Percentiles rank a stretch among this genome's conserved stretches.
Evolutionary conservation across 2,113 vertebrate species (phyloP).

Genomic region (Anguilla japonica): DNA sequence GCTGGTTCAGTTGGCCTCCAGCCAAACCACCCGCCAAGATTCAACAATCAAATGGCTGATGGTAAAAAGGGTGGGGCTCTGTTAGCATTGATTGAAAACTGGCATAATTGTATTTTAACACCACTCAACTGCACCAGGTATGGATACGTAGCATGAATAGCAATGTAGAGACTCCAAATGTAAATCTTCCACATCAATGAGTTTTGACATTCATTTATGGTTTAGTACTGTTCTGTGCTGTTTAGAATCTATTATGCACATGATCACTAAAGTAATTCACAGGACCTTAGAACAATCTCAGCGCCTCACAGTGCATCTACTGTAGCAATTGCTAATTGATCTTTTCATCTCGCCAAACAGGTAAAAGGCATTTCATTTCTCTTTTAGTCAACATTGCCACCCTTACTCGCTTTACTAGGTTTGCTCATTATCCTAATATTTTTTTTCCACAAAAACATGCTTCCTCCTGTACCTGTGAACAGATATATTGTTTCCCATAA

Average conservation of each 20-base stretch:
- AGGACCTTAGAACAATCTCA: background rate
- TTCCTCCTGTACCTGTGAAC: conserved; percentile 2
- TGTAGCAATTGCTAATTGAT: no score
- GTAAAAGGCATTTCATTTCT: background rate
- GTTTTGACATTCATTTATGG: background rate
- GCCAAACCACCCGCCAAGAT: background rate
- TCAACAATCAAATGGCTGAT: background rate
- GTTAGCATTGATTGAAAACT: background rate
- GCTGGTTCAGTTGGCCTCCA: background rate
- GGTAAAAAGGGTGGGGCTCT: background rate
- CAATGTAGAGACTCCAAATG: background rate
- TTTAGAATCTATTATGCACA: background rate
- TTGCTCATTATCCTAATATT: background rate
- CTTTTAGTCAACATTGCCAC: background rate
- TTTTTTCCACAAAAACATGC: background rate
- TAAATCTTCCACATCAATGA: background rate
- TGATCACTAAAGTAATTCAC: background rate
- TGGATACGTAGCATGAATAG: background rate
- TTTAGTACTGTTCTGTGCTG: background rate
- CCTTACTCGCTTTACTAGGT: background rate
- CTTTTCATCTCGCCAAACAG: background rate
- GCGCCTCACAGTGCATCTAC: background rate
- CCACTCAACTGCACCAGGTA: no score
- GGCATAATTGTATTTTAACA: no score
- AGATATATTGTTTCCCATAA: conserved; percentile 7